Evolutionary conservation across 92 coral and sea anemone genomes (phyloP).

Genomic region (Isaurus tuberculatus): DNA sequence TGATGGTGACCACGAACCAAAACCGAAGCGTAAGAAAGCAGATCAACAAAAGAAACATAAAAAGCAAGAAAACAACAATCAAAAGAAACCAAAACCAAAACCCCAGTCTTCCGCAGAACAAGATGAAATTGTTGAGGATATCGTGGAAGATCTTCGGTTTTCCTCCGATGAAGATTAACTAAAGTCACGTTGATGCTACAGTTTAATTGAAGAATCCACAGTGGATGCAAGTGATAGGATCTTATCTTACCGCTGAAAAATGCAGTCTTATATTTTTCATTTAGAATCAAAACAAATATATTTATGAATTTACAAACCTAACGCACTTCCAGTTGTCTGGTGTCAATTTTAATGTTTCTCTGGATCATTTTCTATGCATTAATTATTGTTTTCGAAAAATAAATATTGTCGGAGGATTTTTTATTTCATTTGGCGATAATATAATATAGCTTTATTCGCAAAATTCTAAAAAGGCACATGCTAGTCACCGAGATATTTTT

Average conservation of each 20-base stretch:
- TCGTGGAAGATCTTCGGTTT: constrained; percentile 88
- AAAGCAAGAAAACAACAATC: constrained; percentile 47
- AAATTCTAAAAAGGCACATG: no score
- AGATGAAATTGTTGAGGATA: constrained; percentile 70
- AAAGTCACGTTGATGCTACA: neutral
- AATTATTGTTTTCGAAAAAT: neutral
- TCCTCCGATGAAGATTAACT: constrained; percentile 86
- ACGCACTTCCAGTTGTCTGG: neutral
- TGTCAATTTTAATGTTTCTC: neutral
- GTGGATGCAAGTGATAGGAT: neutral
- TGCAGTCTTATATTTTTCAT: neutral
- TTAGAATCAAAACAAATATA: neutral
- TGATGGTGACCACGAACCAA: constrained; percentile 53
- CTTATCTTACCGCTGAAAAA: neutral
- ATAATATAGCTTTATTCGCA: no score
- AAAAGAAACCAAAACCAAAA: constrained; percentile 52
- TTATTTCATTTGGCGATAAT: no score
- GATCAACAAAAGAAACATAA: constrained; percentile 44
- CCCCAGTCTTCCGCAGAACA: neutral
- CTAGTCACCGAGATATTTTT: no score
- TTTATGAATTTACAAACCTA: neutral
- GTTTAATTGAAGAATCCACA: neutral
- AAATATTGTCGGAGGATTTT: neutral
- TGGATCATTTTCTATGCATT: neutral
- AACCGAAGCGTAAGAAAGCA: constrained; percentile 59